Evolutionary conservation across 2,797 vertebrate genomes (phyloP), one percentile per base, ranked within the genome.

Genomic region (Sylvia borin): DNA sequence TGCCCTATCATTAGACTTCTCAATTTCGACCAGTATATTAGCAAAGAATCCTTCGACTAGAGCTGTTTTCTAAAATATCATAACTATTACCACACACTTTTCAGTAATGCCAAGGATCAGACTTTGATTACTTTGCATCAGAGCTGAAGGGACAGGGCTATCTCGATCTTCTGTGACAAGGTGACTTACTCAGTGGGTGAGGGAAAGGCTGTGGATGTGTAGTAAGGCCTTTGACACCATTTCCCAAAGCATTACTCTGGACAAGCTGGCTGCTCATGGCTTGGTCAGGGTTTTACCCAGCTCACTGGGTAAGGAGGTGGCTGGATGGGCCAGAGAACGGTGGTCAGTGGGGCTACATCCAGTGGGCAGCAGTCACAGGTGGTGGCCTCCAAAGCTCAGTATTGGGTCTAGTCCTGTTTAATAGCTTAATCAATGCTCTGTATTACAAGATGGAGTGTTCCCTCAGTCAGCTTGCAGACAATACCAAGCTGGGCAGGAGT

Each of bases 391-490:
- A 2, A 0, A 29, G 26, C 2, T 79, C 25, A 10, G 7, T 32
- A 4, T 0, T 60, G 13, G 25, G 26, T 0, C 11, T 9, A 7
- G 15, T 26, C 18, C 42, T 61, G 6, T 45, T 68, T 75, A 17
- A 43, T 16, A 40, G 2, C 24, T 34, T 68, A 0, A 10, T 83
- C 61, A 43, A 3, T 11, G 21, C 3, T 58, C 3, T 43, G 27
- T 27, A 54, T 2, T 3, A 62, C 13, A 13, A 12, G 13, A 42
- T 5, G 0, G 1, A 24, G 22, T 19, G 31, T 20, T 24, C 1
- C 38, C 20, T 58, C 32, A 17, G 31, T 13, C 26, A 48, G 0
- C 2, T 31, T 10, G 5, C 27, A 68, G 40, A 2, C 5, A 10
- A 18, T 4, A 36, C 7, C 15, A 42, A 51, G 11, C 14, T 77